Base-by-base conservation (phyloP, 1,140 invertebrate genomes). In the Holcopasites calliopsidis region DNA sequence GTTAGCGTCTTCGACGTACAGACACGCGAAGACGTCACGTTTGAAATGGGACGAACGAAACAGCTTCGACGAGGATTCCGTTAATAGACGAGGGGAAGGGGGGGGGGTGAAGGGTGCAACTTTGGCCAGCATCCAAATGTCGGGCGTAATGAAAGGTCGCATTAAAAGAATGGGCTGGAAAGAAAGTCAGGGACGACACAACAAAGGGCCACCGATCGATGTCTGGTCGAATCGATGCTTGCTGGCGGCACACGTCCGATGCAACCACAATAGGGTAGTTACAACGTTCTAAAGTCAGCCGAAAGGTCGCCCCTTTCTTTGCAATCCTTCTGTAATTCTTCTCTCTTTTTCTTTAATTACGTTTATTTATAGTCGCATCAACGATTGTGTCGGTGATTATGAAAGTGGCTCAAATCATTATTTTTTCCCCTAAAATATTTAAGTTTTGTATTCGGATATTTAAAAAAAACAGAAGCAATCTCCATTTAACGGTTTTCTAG, bases 61-160 rank as follows among this genome's bases (percentile, higher is more conserved):
- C 26, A 31, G 18, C 0, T 16, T 1, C 16, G 4, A 54, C 26
- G 26, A 54, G 11, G 18, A 6, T 40, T 4, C 26, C 28, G 55
- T 58, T 21, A n/a, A 38, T 58, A 13, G 49, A 58, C 55, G 28
- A n/a, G 11, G 1, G 42, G 38, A 40, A 31, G 38, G 35, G 10
- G 31, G 11, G 16, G 35, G 23, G 26, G 40, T 57, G 35, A 50
- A 35, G 26, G 21, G 3, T 58, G n/a, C n/a, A 52, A 71, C n/a
- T n/a, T n/a, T 81, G 79, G 78, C 78, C 62, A 26, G 72, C 65
- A 66, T 81, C 78, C 78, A 81, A 81, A 81, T 64, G 72, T 65
- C 64, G 40, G 47, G 35, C 26, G 50, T 80, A 79, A 76, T 81
- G 76, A 81, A 79, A 50, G 58, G 38, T 44, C 38, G 50, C 44